phyloP scores from a whole-genome alignment of 2,113 vertebrate species.

The Chaenogobius annularis region DNA sequence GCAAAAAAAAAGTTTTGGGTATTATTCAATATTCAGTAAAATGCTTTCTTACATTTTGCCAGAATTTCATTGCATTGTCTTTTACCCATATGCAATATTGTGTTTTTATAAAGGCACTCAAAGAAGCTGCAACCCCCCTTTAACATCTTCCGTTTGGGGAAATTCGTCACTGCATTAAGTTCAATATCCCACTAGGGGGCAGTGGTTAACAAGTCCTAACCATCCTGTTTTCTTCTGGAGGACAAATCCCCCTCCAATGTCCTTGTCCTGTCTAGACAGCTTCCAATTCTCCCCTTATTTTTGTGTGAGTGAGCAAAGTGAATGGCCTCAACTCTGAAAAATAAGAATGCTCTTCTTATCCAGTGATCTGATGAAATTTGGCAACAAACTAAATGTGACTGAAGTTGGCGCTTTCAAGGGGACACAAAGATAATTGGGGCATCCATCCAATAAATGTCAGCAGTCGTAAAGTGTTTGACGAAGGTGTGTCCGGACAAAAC shows the following conservation, averaged over 20 bases:
- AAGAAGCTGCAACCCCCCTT: background rate
- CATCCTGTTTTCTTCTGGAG: constrained; percentile 3
- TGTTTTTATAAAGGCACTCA: background rate
- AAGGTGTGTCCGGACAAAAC: constrained; percentile 30
- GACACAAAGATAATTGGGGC: constrained; percentile 21
- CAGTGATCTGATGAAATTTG: constrained; percentile 43
- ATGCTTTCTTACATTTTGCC: no score
- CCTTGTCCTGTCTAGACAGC: constrained; percentile 50
- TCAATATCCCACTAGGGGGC: constrained; percentile 41
- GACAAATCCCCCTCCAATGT: constrained; percentile 40
- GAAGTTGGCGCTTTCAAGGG: constrained; percentile 40
- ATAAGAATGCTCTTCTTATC: constrained; percentile 31
- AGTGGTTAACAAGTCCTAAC: constrained; percentile 38
- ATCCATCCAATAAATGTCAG: constrained; percentile 54
- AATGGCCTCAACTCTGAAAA: constrained; percentile 22
- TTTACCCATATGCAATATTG: no score
- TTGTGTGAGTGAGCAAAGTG: constrained; percentile 7
- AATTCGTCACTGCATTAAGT: background rate
- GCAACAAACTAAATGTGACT: constrained; percentile 48
- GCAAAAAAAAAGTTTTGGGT: no score
- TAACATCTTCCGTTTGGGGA: background rate
- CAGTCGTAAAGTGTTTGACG: background rate
- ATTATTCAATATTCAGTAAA: no score
- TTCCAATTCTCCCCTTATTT: constrained; percentile 40
- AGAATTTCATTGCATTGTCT: no score